These are phyloP conservation scores for Ophioderma brevispina DNA, from an alignment of 35 echinoderm and acorn worm species.

Conservation along the genomic window DNA sequence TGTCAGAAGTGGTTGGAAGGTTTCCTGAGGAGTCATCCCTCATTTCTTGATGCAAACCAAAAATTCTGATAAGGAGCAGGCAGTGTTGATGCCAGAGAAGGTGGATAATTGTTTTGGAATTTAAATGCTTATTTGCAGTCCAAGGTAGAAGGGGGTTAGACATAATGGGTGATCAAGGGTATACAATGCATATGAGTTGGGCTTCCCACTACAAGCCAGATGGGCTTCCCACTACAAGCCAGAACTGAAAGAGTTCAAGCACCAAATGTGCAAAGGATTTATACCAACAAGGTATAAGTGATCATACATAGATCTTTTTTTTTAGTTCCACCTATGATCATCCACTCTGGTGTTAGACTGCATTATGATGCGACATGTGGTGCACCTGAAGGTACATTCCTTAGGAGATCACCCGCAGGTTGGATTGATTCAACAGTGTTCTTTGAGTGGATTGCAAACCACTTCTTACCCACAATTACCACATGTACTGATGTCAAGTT, in stretches of 20 bases:
- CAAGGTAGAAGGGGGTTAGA: neutral
- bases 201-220: neutral
- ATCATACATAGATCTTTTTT: no score
- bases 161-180: neutral
- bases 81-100: neutral
- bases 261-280: neutral
- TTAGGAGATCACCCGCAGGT: no score
- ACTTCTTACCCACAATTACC: no score
- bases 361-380: no score
- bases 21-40: neutral
- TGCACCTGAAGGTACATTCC: no score
- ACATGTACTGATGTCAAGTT: no score
- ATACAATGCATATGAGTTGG: conserved; percentile 18
- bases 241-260: neutral
- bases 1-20: neutral
- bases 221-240: no score
- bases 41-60: neutral
- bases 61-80: neutral
- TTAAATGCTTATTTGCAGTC: neutral
- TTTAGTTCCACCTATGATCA: no score
- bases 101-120: neutral
- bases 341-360: no score
- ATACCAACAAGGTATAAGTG: neutral
- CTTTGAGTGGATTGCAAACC: no score
- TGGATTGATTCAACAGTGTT: no score